phyloP scores from a whole-genome alignment of 2,888 invertebrate genomes.

The Resseliella maxima region DNA sequence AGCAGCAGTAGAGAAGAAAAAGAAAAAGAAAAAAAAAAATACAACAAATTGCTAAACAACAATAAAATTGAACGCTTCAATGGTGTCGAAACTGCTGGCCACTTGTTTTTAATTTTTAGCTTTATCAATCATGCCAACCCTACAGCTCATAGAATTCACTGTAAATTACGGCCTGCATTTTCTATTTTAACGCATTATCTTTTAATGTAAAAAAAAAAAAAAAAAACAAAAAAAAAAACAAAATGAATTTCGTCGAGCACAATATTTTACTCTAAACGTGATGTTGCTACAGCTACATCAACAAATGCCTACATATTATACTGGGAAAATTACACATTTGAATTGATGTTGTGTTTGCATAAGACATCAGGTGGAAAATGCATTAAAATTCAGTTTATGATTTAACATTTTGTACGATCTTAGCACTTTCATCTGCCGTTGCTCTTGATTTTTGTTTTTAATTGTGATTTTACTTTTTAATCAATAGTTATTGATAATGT shows the following conservation, averaged over 20 bases:
- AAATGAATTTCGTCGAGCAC: background rate
- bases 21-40: no score
- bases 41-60: background rate
- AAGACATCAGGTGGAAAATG: constrained; percentile 17
- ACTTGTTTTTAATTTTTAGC: background rate
- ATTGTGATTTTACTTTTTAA: background rate
- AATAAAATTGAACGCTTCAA: constrained; percentile 16
- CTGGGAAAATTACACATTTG: background rate
- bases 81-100: background rate
- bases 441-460: background rate
- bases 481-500: background rate
- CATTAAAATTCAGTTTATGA: background rate
- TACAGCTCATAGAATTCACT: background rate
- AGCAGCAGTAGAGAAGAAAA: no score
- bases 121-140: background rate
- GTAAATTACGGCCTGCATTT: background rate
- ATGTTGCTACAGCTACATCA: background rate
- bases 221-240: no score
- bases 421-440: background rate
- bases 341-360: background rate
- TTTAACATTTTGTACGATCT: background rate
- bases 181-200: background rate
- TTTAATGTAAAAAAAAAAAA: background rate
- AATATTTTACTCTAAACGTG: no score
- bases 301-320: background rate